Base-by-base conservation (phyloP, 30 jellyfish, hydroid and myxozoan genomes). In the Aurelia aurita complex sp. Pacific region DNA sequence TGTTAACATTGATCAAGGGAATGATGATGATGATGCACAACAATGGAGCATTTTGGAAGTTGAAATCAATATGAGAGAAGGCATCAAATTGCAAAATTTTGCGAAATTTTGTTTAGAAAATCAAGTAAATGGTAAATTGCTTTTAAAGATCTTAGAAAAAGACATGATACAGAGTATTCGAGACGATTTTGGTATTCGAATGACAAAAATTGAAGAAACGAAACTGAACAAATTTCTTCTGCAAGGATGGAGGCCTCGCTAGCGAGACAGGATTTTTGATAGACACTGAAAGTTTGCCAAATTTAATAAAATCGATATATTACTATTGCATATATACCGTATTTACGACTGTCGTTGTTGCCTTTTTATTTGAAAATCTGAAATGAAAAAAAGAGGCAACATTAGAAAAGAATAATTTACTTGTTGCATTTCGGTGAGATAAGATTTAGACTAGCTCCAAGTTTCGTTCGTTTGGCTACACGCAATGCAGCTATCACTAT, bases 41-140 rank as follows among this genome's bases (percentile, higher is more conserved):
- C 23, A 11, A 16, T 75, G 85, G 85, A 55, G 73, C 73, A 11
- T 1, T 43, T 10, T 11, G 0, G 74, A 75, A 7, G 85, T 75
- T 32, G 73, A 23, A 13, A 46, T 17, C 1, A 32, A 13, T 40
- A 32, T 75, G 36, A 19, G 74, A 11, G 70, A 29, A 29, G 85
- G 62, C 11, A 75, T 75, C 54, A 75, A 55, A 12, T 23, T 75
- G 85, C 69, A 71, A 2, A 36, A 75, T 23, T 75, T 75, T 55
- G 85, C 85, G 10, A 40, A 75, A 57, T 75, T 75, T 54, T 75
- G 85, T 61, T 51, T 62, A 5, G 46, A 40, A 23, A 57, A 75
- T 10, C 46, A 75, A 75, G 85, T 75, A 14, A 43, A 75, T 75
- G 85, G 85, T 52, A 75, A 29, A 54, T 54, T 75, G 65, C 85